Evolutionary conservation across 2,888 invertebrate species (phyloP), one percentile per base, ranked within the genome.

Genomic region (Dryococelus australis): DNA sequence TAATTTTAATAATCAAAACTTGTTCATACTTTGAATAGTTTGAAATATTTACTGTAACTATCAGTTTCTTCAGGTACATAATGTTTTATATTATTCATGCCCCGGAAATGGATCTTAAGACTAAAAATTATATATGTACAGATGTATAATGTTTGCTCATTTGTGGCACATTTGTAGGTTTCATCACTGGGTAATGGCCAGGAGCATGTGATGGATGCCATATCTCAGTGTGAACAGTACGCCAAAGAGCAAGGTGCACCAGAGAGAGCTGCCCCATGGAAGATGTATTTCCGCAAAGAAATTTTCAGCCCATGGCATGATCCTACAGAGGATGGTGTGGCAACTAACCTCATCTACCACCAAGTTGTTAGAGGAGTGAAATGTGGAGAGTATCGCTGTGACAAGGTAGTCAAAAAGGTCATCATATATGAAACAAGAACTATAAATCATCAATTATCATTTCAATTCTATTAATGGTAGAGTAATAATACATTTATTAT

Each of bases 211-310:
- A 96, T 99, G 96, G 99, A 99, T 92, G 99, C 98, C 0, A 97
- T 99, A 90, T 98, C 98, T 0, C 98, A 98, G 92, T 98, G 98
- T 92, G 99, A 99, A 92, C 98, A 99, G 92, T 98, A 97, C 92
- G 97, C 98, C 43, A 98, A 97, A 92, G 98, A 98, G 92, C 96
- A 97, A 91, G 97, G 98, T 0, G 95, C 96, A 4, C 95, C 96
- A 87, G 98, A 98, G 92, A 94, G 96, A 90, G 96, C 95, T 91
- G 97, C 97, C 8, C 97, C 97, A 0, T 99, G 98, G 98, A 94
- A 97, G 90, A 92, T 98, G 85, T 97, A 97, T 92, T 96, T 97
- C 92, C 94, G 97, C 86, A 97, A 96, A 93, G 99, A 99, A 94
- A 96, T 99, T 87, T 98, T 98, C 92, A 94, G 96, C 35, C 97